Evolutionary conservation across 2,113 vertebrate genomes (phyloP).

Genomic region (Camelus bactrianus): DNA sequence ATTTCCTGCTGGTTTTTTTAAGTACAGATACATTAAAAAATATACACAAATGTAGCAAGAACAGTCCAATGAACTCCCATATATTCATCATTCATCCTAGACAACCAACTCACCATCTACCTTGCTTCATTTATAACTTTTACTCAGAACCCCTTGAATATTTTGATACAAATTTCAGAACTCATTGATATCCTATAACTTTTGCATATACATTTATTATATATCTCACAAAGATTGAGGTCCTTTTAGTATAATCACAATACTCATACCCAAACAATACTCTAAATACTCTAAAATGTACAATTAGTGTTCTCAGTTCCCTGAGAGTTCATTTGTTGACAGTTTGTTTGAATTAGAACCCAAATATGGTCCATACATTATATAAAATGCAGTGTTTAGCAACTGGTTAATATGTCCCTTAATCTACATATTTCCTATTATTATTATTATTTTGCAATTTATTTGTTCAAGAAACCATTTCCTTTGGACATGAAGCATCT

Average conservation of each 20-base stretch:
- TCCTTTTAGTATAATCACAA: neutral
- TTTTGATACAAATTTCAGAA: constrained; percentile 9
- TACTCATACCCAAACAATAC: neutral
- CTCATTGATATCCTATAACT: neutral
- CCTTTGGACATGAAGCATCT: neutral
- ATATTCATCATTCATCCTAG: neutral
- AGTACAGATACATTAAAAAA: neutral
- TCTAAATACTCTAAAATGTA: neutral
- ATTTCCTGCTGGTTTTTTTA: neutral
- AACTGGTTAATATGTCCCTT: neutral
- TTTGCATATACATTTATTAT: neutral
- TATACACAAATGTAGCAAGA: neutral
- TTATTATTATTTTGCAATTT: neutral
- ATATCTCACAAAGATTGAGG: neutral
- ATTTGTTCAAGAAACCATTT: neutral
- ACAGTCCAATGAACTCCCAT: neutral
- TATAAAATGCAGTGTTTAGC: too few species aligned
- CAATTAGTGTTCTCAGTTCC: neutral
- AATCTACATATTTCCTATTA: neutral
- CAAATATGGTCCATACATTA: neutral
- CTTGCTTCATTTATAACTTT: neutral
- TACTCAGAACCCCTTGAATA: neutral
- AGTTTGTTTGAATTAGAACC: neutral
- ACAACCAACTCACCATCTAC: neutral
- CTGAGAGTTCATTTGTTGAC: neutral